These are phyloP conservation scores for Musca domestica DNA, from an alignment of 1,140 invertebrate species.

Conservation along the genomic window DNA sequence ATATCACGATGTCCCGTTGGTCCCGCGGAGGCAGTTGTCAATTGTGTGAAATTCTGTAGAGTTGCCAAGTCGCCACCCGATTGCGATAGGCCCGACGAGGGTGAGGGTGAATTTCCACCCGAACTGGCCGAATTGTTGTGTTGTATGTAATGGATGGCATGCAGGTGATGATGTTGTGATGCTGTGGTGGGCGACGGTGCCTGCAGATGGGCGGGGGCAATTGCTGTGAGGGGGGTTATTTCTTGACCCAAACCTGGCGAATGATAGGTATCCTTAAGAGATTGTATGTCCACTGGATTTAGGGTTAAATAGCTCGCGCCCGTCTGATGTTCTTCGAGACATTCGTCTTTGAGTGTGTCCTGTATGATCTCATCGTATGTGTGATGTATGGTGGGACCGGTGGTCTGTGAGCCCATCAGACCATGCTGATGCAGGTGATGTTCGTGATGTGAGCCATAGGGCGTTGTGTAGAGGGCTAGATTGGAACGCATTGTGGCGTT, in stretches of 20 bases:
- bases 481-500: slow-evolving; percentile 48
- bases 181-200: neutral
- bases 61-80: slow-evolving; percentile 29
- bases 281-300: slow-evolving; percentile 41
- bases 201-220: slow-evolving; percentile 22
- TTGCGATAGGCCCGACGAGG: slow-evolving; percentile 39
- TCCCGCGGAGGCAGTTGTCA: slow-evolving; percentile 36
- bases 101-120: slow-evolving; percentile 46
- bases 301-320: slow-evolving; percentile 45
- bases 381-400: slow-evolving; percentile 27
- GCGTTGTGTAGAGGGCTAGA: slow-evolving; percentile 38
- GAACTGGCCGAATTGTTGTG: slow-evolving; percentile 47
- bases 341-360: slow-evolving; percentile 51
- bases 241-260: neutral
- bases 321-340: slow-evolving; percentile 40
- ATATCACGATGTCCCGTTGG: slow-evolving; percentile 34
- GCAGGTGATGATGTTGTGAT: slow-evolving; percentile 26
- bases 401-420: slow-evolving; percentile 3
- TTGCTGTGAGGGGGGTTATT: slow-evolving; percentile 24
- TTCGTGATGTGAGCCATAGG: slow-evolving; percentile 35
- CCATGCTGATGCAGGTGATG: slow-evolving; percentile 37
- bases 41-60: slow-evolving; percentile 48
- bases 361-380: slow-evolving; percentile 51
- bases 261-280: slow-evolving; percentile 38
- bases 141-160: slow-evolving; percentile 32